phyloP scores from a whole-genome alignment of 2,113 vertebrate genomes.

The Oreotrochilus melanogaster region DNA sequence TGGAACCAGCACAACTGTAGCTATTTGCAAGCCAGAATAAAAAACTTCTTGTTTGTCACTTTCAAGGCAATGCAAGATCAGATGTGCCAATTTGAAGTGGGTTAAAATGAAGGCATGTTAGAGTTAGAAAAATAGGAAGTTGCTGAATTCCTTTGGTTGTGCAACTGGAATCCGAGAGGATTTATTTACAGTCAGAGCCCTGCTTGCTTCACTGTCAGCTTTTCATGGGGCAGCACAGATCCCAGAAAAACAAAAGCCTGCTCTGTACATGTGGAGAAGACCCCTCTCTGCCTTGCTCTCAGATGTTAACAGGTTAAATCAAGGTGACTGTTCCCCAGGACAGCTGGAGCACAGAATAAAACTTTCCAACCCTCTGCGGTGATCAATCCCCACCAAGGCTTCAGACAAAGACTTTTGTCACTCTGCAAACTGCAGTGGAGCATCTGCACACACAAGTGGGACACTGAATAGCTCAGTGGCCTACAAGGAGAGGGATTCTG shows the following conservation, averaged over 20 bases:
- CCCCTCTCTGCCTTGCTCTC: not conserved
- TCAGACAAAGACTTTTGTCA: not conserved
- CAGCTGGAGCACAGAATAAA: not conserved
- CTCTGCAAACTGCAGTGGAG: not conserved
- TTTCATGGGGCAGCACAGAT: not conserved
- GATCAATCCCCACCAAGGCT: not conserved
- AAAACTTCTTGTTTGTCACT: not conserved
- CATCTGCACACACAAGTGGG: not conserved
- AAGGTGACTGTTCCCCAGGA: not conserved
- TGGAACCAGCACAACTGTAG: not conserved
- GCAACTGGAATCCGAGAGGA: not conserved
- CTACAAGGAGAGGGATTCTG: not conserved
- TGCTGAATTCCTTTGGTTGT: not conserved
- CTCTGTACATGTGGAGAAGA: not conserved
- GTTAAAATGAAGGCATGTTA: not conserved
- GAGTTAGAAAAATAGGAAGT: not conserved
- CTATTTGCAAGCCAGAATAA: not conserved
- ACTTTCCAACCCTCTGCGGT: not conserved
- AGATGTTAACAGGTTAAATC: not conserved
- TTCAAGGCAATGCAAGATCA: not conserved
- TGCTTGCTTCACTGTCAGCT: not conserved
- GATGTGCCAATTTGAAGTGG: not conserved
- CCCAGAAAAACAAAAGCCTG: not conserved
- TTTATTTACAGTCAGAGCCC: constrained; percentile 26
- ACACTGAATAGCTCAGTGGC: not conserved